phyloP scores from a whole-genome alignment of 1,140 invertebrate species.

The Spodoptera frugiperda region DNA sequence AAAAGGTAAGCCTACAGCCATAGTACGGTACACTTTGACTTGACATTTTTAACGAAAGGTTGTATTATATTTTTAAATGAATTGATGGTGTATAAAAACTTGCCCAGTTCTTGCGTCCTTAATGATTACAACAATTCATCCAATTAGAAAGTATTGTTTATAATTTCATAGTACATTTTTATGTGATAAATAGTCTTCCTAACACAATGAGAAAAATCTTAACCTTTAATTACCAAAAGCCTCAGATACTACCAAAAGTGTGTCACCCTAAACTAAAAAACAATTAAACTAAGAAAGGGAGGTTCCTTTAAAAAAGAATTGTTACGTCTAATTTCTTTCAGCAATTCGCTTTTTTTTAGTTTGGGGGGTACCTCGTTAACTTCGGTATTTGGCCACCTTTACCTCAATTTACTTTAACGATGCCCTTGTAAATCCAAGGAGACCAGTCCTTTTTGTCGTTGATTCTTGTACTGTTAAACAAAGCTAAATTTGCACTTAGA shows the following conservation, averaged over 20 bases:
- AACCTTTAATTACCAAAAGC: background rate
- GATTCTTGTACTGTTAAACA: slow-evolving; percentile 47
- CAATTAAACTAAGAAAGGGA: slow-evolving; percentile 19
- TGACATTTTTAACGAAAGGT: too few relatives aligned
- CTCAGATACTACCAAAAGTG: background rate
- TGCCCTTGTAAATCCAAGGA: slow-evolving; percentile 60
- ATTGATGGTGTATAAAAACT: too few relatives aligned
- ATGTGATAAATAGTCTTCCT: too few relatives aligned
- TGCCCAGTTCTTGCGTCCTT: too few relatives aligned
- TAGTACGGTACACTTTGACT: too few relatives aligned
- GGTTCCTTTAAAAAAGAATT: slow-evolving; percentile 31
- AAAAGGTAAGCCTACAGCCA: too few relatives aligned
- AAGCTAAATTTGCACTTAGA: slow-evolving; percentile 46
- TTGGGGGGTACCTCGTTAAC: slow-evolving; percentile 55
- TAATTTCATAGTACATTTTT: too few relatives aligned
- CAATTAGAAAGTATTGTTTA: too few relatives aligned
- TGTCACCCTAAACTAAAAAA: slow-evolving; percentile 6
- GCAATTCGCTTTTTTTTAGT: slow-evolving; percentile 46
- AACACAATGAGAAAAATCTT: too few relatives aligned
- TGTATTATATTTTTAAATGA: too few relatives aligned
- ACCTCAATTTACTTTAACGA: slow-evolving; percentile 63
- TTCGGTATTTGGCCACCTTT: slow-evolving; percentile 61
- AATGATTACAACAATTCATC: too few relatives aligned
- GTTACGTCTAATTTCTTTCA: slow-evolving; percentile 52
- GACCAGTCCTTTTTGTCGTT: slow-evolving; percentile 60